Conservation (phyloP, 2,888 invertebrate genomes). For the Saturnia japonica region DNA sequence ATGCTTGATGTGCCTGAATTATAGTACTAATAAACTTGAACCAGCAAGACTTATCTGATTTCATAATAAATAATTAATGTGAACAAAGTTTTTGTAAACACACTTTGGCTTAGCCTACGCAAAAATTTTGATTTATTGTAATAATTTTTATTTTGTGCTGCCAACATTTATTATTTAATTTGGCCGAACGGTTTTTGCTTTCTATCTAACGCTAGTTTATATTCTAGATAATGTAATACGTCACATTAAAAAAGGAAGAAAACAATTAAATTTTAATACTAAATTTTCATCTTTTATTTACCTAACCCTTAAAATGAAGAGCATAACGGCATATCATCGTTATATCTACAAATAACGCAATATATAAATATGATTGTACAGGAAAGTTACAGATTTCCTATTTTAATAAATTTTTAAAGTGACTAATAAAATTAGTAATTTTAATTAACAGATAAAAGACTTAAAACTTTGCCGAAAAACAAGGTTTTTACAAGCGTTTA, state of each 20-base stretch:
- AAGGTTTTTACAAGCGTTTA: too few relatives aligned
- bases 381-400: too few relatives aligned
- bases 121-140: not conserved
- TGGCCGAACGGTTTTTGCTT: constrained; percentile 55
- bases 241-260: constrained; percentile 38
- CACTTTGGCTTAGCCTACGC: not conserved
- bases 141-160: constrained; percentile 1
- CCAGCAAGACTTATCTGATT: not conserved
- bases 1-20: constrained; percentile 46
- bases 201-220: constrained; percentile 62
- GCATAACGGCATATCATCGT: too few relatives aligned
- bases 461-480: too few relatives aligned
- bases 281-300: constrained; percentile 30
- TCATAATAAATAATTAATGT: constrained; percentile 4
- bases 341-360: too few relatives aligned
- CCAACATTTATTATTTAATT: constrained; percentile 42
- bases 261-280: constrained; percentile 59
- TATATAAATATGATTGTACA: too few relatives aligned
- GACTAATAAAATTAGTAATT: too few relatives aligned
- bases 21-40: not conserved
- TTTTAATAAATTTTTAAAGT: too few relatives aligned
- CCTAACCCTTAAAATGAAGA: not conserved
- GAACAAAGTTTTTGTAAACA: not conserved
- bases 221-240: constrained; percentile 55
- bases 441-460: too few relatives aligned